phyloP scores from a whole-genome alignment of 2,888 invertebrate species.

The Crioceris asparagi region DNA sequence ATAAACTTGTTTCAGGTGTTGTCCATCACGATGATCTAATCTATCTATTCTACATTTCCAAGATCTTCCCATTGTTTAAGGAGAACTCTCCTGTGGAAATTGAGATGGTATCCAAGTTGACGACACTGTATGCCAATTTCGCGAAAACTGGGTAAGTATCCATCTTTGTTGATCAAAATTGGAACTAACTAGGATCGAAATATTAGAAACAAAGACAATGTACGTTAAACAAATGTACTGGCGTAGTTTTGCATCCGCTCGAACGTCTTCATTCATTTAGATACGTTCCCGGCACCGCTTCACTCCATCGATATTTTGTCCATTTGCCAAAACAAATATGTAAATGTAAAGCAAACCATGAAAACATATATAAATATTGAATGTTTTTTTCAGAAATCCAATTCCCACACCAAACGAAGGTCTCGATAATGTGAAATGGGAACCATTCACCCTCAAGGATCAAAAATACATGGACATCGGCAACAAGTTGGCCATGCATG shows the following conservation, averaged over 20 bases:
- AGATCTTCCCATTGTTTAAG: constrained; percentile 33
- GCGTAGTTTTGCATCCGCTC: no score
- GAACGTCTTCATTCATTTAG: no score
- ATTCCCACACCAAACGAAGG: constrained; percentile 31
- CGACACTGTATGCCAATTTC: constrained; percentile 40
- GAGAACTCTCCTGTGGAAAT: constrained; percentile 33
- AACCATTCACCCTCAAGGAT: constrained; percentile 29
- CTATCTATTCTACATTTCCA: constrained; percentile 39
- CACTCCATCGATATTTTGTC: no score
- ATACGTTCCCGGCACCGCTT: no score
- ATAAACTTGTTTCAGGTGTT: constrained; percentile 29
- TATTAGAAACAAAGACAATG: no score
- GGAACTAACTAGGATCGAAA: no score
- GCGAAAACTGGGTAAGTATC: constrained; percentile 35
- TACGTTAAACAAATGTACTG: no score
- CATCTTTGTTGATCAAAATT: no score
- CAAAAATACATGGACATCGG: constrained; percentile 38
- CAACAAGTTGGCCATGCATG: constrained; percentile 31
- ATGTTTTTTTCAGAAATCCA: constrained; percentile 38
- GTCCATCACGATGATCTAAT: constrained; percentile 44
- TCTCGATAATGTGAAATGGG: constrained; percentile 35
- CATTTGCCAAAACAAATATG: no score
- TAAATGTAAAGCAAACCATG: no score
- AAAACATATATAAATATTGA: neutral
- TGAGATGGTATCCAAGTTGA: constrained; percentile 36